A percentile compares a stretch with the other conserved stretches of the same genome.
Conservation (phyloP, 1,140 invertebrate genomes). For the Aphis craccivora region DNA sequence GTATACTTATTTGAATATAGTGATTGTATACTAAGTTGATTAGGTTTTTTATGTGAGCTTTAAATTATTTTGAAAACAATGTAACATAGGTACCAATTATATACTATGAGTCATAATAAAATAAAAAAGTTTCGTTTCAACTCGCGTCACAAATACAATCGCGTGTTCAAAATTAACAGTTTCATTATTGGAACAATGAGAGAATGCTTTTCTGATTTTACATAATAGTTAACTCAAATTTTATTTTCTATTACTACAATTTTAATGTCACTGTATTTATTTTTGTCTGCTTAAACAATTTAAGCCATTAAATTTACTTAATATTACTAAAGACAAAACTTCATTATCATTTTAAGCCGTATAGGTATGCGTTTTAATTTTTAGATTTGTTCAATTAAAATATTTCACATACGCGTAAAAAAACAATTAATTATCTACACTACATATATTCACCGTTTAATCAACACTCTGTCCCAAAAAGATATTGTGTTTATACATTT, state of each 20-base stretch:
- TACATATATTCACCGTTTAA: too few species aligned
- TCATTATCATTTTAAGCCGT: neutral
- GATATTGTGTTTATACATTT: too few species aligned
- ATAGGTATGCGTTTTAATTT: too few species aligned
- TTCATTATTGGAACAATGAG: slow-evolving; percentile 44
- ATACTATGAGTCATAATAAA: slow-evolving; percentile 33
- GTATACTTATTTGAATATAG: neutral
- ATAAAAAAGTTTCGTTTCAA: slow-evolving; percentile 44
- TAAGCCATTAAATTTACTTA: neutral
- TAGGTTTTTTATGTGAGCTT: neutral
- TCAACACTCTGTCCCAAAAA: too few species aligned
- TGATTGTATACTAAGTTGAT: neutral
- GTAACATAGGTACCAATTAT: neutral
- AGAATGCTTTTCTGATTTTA: slow-evolving; percentile 39
- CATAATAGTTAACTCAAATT: neutral
- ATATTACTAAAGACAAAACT: neutral
- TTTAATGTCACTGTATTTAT: neutral
- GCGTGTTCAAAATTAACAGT: slow-evolving; percentile 8
- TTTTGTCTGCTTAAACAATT: neutral
- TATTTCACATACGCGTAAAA: neutral
- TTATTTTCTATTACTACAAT: neutral
- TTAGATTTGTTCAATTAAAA: too few species aligned
- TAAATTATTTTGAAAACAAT: neutral
- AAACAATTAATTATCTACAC: neutral
- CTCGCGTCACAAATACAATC: slow-evolving; percentile 54